Conservation (phyloP, 2,888 invertebrate species). For the Agrotis exclamationis region DNA sequence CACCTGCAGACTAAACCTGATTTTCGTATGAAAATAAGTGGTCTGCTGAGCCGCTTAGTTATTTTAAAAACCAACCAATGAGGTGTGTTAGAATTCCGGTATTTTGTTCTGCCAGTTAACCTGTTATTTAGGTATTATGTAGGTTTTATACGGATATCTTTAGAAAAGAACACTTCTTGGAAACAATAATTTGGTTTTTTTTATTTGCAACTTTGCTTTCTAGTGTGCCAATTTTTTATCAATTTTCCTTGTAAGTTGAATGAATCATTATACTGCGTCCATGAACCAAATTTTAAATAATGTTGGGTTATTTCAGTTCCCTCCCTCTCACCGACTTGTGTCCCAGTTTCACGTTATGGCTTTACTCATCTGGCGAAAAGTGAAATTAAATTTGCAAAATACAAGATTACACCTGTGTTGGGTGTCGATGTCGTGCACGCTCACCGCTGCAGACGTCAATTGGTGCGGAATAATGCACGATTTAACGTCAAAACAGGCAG, state of each 20-base stretch:
- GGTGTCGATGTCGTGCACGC: conserved; percentile 19
- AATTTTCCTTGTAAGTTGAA: conserved; percentile 19
- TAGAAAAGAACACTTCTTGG: conserved; percentile 2
- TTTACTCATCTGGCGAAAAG: conserved; percentile 7
- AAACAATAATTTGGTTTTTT: conserved; percentile 22
- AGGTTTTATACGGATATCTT: background rate
- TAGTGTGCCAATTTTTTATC: background rate
- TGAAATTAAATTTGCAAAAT: conserved; percentile 24
- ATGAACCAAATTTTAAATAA: background rate
- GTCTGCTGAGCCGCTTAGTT: background rate
- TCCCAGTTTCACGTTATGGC: too few species aligned
- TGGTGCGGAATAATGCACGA: conserved; percentile 44
- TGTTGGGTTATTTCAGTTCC: too few species aligned
- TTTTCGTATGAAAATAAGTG: conserved; percentile 9
- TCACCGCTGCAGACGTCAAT: conserved; percentile 31
- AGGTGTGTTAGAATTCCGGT: conserved; percentile 12
- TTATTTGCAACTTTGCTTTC: too few species aligned
- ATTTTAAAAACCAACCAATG: conserved; percentile 10
- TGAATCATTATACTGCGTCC: background rate
- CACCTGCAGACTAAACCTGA: conserved; percentile 8
- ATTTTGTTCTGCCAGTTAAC: background rate
- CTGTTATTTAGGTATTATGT: background rate
- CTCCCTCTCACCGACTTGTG: too few species aligned
- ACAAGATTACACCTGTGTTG: background rate
- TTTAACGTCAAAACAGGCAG: conserved; percentile 44